Base-by-base conservation (phyloP, 2,888 invertebrate genomes). In the Nomada hirtipes region DNA sequence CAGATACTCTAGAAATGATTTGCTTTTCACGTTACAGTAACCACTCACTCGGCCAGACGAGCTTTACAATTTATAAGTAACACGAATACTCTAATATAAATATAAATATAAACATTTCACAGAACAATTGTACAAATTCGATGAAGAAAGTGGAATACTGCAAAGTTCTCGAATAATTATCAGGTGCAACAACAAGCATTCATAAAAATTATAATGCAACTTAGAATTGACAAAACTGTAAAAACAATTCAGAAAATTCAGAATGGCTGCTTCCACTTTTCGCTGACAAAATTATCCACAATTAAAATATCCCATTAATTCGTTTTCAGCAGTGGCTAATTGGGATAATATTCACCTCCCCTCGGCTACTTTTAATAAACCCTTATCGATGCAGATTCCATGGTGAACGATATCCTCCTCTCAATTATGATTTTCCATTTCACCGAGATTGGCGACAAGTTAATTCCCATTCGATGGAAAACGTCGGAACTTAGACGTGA, bases 341-440 rank as follows among this genome's bases (percentile, higher is more conserved):
- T 67, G 52, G 52, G 36, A 4, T 36, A 36, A 36, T 36, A 36
- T 36, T 18, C 59, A 29, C 65, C 52, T 23, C 52, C 52, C 65
- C 65, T 42, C 59, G 59, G 42, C 29, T 36, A 55, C 50, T 23
- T 76, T 79, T 69, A 69, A 79, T 57, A 67, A 69, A 76, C 67
- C 63, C 57, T 79, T 69, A 69, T 76, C 78, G 57, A 76, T 69
- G 78, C 78, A 76, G 68, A 63, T 64, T 52, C 55, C 26, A 18
- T 47, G n/a, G 57, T 68, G 63, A 52, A 79, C 67, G 61, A 76
- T 20, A 36, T 67, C 67, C 61, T 64, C 65, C 29, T 61, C 74
- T 67, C 82, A 75, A 79, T 75, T 79, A 75, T 65, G 65, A 52
- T 57, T 36, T 60, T 47, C 67, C 82, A 53, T 82, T 75, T 79